Base-by-base conservation (phyloP, 2,113 vertebrate genomes). In the Rhinoptilus africanus region DNA sequence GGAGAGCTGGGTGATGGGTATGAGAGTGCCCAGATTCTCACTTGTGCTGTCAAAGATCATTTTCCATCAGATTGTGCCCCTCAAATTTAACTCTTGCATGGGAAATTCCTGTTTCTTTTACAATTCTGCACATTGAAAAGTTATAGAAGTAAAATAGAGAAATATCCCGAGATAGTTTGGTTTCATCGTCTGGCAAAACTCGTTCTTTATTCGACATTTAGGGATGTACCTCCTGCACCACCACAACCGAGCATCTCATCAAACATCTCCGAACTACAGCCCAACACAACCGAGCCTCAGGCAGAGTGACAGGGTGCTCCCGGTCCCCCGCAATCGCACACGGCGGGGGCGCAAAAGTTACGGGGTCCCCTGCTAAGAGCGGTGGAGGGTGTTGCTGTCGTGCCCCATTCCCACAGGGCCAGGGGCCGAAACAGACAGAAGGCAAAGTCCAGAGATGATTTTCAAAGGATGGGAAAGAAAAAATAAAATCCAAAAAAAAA, bases 271-370 rank as follows among this genome's bases (percentile, higher is more conserved):
- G 30, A 82, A 35, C 18, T 3, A 23, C 71, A 8, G 3, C 77
- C 8, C 0, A 8, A 9, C 43, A 10, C 6, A 23, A 37, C 14
- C 0, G 1, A 47, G 10, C 57, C 23, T 11, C n/a, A 4, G 45
- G 6, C 6, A 0, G 17, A 62, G 45, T 0, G 4, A 0, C 3
- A 6, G 1, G 2, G 63, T 7, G 8, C 6, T 45, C 17, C 62
- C 10, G 2, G 22, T 22, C 13, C 6, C 0, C 1, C 0, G 22
- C 11, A 8, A 24, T 6, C 12, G 0, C 59, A 4, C 66, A 4
- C 5, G 3, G 12, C 22, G 4, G 4, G 0, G 23, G 11, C 20
- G 15, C 57, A 8, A 9, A 14, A 54, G 39, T 8, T 5, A 4
- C 1, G 9, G 53, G 45, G 51, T 56, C 12, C 60, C 20, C 68